phyloP scores from a whole-genome alignment of 2,113 vertebrate species.

The Papio anubis region DNA sequence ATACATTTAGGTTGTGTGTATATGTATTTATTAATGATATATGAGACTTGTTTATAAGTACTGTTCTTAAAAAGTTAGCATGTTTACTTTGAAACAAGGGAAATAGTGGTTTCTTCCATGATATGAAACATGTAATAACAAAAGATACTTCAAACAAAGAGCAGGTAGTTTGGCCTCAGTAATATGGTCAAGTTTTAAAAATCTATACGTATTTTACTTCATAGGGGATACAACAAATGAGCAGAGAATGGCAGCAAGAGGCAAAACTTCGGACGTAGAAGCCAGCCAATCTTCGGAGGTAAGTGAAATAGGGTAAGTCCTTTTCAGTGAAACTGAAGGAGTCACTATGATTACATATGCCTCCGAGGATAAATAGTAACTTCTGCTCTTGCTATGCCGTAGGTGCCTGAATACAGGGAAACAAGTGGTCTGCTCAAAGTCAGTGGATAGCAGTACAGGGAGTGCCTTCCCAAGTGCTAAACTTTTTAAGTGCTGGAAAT shows the following conservation, averaged over 20 bases:
- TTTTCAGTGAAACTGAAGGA: neutral
- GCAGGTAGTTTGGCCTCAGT: neutral
- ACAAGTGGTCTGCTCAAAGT: neutral
- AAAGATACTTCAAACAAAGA: slow-evolving; percentile 3
- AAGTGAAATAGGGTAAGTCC: slow-evolving; percentile 59
- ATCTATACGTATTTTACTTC: neutral
- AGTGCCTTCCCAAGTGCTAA: neutral
- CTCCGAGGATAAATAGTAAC: neutral
- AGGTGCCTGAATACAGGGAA: neutral
- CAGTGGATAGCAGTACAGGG: too few relatives aligned
- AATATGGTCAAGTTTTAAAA: neutral
- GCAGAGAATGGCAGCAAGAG: slow-evolving; percentile 78
- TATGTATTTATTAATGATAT: slow-evolving; percentile 11
- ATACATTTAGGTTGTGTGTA: neutral
- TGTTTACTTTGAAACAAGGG: slow-evolving; percentile 25
- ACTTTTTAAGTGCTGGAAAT: neutral
- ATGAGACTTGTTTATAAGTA: neutral
- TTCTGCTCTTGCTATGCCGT: neutral
- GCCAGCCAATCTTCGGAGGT: slow-evolving; percentile 87
- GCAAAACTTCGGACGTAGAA: slow-evolving; percentile 80
- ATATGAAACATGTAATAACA: neutral
- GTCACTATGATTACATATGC: neutral
- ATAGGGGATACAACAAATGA: slow-evolving; percentile 90
- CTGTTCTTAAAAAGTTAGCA: neutral
- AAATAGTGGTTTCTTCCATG: neutral